These are phyloP conservation scores for Lindbergichthys nudifrons DNA, from an alignment of 2,797 vertebrate genomes.

Conservation along the genomic window DNA sequence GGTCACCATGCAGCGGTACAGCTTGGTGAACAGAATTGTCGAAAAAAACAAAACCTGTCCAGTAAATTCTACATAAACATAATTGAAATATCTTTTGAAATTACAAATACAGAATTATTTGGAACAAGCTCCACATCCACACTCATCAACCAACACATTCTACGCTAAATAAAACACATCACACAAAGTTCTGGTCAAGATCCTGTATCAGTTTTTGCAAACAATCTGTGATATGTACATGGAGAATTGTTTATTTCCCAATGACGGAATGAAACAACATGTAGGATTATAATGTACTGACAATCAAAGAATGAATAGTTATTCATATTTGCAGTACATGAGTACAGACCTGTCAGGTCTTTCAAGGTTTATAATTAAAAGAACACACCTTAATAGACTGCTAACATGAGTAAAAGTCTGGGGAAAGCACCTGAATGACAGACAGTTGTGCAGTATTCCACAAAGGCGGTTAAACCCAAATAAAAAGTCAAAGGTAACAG, in stretches of 20 bases:
- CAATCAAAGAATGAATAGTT: slow-evolving; percentile 20
- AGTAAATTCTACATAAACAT: not conserved
- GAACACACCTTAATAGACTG: no score
- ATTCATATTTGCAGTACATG: not conserved
- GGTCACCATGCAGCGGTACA: slow-evolving; percentile 24
- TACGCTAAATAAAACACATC: slow-evolving; percentile 4
- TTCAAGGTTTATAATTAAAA: not conserved
- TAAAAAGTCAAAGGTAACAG: not conserved
- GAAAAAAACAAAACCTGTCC: not conserved
- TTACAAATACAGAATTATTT: not conserved
- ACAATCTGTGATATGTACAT: slow-evolving; percentile 32
- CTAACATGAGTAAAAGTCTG: slow-evolving; percentile 2
- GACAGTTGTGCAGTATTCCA: not conserved
- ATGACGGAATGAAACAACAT: not conserved
- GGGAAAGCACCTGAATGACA: slow-evolving; percentile 1
- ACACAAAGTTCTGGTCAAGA: slow-evolving; percentile 20
- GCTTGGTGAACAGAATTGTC: not conserved
- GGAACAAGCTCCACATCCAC: not conserved
- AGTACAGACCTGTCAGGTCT: not conserved
- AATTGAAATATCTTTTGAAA: not conserved
- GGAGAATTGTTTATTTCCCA: not conserved
- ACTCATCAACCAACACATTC: not conserved
- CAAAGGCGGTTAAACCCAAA: not conserved
- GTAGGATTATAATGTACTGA: slow-evolving; percentile 10
- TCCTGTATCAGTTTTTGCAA: slow-evolving; percentile 35